A percentile compares a stretch with the other conserved stretches of the same genome.
These are phyloP conservation scores for Lutraria rhynchaena DNA, from an alignment of 1,140 invertebrate genomes.

Conservation along the genomic window DNA sequence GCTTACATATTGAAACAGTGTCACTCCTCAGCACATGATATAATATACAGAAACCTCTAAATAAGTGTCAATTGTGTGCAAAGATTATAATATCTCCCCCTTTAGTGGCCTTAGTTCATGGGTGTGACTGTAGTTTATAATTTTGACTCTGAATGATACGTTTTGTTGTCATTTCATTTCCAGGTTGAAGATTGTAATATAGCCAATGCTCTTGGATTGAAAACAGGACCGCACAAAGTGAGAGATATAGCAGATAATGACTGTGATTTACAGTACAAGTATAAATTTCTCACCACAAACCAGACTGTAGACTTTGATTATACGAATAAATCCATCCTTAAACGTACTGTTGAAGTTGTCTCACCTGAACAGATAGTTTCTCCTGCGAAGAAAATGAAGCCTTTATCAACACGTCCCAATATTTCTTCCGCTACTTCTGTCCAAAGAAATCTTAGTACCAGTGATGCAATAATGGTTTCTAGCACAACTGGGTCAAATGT, in stretches of 20 bases:
- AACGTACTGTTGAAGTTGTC: conserved; percentile 68
- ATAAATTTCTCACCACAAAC: conserved; percentile 68
- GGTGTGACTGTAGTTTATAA: not conserved
- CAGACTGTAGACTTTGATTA: conserved; percentile 37
- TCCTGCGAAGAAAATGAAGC: conserved; percentile 56
- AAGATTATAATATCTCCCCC: not conserved
- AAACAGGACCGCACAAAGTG: conserved; percentile 66
- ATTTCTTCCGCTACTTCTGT: not conserved
- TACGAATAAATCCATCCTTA: conserved; percentile 51
- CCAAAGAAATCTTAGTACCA: conserved; percentile 3
- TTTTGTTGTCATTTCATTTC: conserved; percentile 34
- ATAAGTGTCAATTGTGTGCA: not conserved
- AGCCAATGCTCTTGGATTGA: conserved; percentile 68
- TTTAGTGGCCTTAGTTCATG: not conserved
- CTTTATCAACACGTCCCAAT: not conserved
- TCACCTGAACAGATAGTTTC: conserved; percentile 65
- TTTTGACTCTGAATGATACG: not conserved
- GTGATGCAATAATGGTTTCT: not conserved
- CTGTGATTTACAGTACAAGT: conserved; percentile 61
- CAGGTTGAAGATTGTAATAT: conserved; percentile 69
- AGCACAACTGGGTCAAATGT: not conserved
- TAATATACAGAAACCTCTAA: too few relatives aligned
- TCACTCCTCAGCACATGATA: too few relatives aligned
- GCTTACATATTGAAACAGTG: too few relatives aligned
- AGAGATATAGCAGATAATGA: conserved; percentile 67